These are phyloP conservation scores for Hoplias malabaricus DNA, from an alignment of 2,113 vertebrate genomes.

Conservation along the genomic window DNA sequence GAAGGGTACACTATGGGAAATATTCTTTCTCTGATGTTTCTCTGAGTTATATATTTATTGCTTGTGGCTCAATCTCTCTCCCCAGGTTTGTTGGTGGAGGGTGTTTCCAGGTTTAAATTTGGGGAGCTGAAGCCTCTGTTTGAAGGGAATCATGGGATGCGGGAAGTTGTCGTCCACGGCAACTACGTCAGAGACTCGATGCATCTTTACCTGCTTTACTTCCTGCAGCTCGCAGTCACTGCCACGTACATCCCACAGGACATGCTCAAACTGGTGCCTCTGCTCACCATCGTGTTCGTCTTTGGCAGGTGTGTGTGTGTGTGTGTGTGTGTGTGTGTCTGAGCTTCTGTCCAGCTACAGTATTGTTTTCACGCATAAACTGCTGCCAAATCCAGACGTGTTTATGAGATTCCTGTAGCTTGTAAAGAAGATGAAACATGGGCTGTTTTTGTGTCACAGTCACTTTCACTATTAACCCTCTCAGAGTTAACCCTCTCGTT, in stretches of 20 bases:
- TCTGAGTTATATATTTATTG: not conserved
- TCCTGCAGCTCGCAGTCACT: conserved; percentile 86
- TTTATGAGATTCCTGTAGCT: too few relatives aligned
- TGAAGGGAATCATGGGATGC: conserved; percentile 63
- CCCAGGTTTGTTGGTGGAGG: conserved; percentile 30
- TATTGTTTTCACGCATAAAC: too few relatives aligned
- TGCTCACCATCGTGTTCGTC: conserved; percentile 85
- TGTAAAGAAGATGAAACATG: too few relatives aligned
- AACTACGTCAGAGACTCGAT: conserved; percentile 80
- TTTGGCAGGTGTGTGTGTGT: conserved; percentile 78
- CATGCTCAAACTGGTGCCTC: conserved; percentile 84
- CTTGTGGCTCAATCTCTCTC: not conserved
- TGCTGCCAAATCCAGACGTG: too few relatives aligned
- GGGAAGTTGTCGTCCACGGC: conserved; percentile 74
- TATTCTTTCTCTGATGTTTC: not conserved
- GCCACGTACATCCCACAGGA: conserved; percentile 85
- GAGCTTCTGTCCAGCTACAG: too few relatives aligned
- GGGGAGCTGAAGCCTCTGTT: conserved; percentile 56
- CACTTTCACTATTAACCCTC: too few relatives aligned
- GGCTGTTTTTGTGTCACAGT: too few relatives aligned
- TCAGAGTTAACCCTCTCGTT: too few relatives aligned
- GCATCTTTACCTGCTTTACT: conserved; percentile 86
- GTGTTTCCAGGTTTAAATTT: conserved; percentile 48
- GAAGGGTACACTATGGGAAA: too few relatives aligned
- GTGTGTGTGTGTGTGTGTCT: not conserved